A percentile compares a stretch with the other conserved stretches of the same genome.
Conservation (phyloP, 2,113 vertebrate species). For the Narcine bancroftii region DNA sequence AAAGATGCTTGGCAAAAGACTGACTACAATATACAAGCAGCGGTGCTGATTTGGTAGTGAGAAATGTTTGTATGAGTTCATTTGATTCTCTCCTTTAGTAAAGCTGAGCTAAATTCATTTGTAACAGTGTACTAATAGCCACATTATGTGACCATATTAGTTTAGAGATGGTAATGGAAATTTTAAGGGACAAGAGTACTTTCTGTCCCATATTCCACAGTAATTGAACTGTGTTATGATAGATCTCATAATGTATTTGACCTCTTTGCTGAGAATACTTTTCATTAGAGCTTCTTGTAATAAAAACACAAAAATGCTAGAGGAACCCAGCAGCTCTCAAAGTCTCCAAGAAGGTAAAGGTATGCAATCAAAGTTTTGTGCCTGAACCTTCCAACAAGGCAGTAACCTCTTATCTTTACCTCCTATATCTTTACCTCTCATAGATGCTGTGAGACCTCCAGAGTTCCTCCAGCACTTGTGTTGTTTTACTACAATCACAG, state of each 20-base stretch:
- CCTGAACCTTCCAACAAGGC: too few relatives aligned
- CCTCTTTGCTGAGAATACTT: background rate
- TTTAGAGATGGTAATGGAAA: background rate
- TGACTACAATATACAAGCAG: background rate
- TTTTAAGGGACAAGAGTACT: background rate
- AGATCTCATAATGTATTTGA: background rate
- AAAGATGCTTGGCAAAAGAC: background rate
- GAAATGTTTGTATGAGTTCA: background rate
- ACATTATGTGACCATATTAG: background rate
- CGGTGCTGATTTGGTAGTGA: background rate
- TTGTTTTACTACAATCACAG: too few relatives aligned
- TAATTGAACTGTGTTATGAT: conserved; percentile 11
- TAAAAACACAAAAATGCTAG: too few relatives aligned
- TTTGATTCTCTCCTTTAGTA: background rate
- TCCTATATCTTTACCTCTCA: too few relatives aligned
- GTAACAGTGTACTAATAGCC: background rate
- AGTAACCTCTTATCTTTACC: too few relatives aligned
- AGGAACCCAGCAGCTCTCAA: too few relatives aligned
- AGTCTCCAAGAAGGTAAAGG: too few relatives aligned
- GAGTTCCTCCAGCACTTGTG: too few relatives aligned
- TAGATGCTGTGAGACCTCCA: too few relatives aligned
- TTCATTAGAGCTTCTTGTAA: too few relatives aligned
- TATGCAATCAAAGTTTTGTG: too few relatives aligned
- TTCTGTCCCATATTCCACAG: background rate
- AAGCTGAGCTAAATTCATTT: background rate